phyloP scores from a whole-genome alignment of 1,140 invertebrate species.

The Brachionus rubens region DNA sequence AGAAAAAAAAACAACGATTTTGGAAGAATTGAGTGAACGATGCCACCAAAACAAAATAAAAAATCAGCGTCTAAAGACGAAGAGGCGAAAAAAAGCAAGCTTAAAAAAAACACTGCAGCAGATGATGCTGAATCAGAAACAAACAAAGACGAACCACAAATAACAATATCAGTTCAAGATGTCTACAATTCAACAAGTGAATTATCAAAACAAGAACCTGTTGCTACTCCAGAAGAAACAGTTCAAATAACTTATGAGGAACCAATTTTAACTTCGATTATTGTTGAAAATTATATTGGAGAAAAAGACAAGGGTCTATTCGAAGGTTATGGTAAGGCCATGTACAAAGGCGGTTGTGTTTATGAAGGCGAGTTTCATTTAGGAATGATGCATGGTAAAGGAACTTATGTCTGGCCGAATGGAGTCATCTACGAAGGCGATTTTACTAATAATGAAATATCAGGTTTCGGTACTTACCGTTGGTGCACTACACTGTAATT shows the following conservation, averaged over 20 bases:
- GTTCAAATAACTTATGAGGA: slow-evolving; percentile 52
- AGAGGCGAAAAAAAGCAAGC: slow-evolving; percentile 3
- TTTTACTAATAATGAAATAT: slow-evolving; percentile 56
- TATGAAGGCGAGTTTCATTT: slow-evolving; percentile 58
- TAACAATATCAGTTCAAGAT: neutral
- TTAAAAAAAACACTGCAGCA: neutral
- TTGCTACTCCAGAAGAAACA: neutral
- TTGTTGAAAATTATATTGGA: slow-evolving; percentile 58
- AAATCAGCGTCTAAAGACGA: slow-evolving; percentile 31
- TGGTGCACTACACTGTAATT: slow-evolving; percentile 58
- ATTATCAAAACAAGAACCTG: slow-evolving; percentile 13
- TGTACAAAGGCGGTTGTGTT: slow-evolving; percentile 54
- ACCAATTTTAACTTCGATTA: slow-evolving; percentile 55
- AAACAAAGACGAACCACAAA: slow-evolving; percentile 7
- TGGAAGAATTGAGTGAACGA: too few species aligned
- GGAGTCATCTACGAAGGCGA: slow-evolving; percentile 58
- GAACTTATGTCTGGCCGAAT: slow-evolving; percentile 56
- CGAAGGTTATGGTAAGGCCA: slow-evolving; percentile 55
- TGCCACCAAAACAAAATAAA: too few species aligned
- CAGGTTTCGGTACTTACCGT: slow-evolving; percentile 56
- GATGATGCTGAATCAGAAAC: slow-evolving; percentile 4
- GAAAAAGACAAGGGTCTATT: slow-evolving; percentile 57
- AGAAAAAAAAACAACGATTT: too few species aligned
- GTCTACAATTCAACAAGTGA: slow-evolving; percentile 8
- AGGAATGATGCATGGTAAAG: slow-evolving; percentile 60